Evolutionary conservation across 2,888 invertebrate species (phyloP).

Genomic region (Xestia c-nigrum): DNA sequence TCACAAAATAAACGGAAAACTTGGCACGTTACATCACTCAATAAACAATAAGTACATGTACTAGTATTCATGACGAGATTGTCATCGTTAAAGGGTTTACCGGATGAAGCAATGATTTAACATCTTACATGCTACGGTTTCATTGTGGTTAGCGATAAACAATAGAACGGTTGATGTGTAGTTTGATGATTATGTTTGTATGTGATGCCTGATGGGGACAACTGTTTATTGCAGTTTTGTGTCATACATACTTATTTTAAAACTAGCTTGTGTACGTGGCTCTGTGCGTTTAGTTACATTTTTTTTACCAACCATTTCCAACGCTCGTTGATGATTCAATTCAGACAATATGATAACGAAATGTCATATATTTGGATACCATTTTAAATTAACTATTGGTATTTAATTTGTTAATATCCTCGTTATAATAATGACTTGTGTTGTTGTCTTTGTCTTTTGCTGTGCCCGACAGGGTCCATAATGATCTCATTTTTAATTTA

Average conservation of each 20-base stretch:
- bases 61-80: neutral
- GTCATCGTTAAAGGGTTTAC: neutral
- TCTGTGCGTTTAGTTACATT: neutral
- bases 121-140: neutral
- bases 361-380: neutral
- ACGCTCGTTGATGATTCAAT: neutral
- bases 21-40: neutral
- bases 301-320: neutral
- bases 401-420: too few species aligned
- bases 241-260: too few species aligned
- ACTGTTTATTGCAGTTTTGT: neutral
- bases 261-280: neutral
- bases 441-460: too few species aligned
- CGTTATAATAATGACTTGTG: too few species aligned
- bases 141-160: constrained; percentile 6
- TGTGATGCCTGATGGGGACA: neutral
- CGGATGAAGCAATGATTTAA: neutral
- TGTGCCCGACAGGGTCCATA: too few species aligned
- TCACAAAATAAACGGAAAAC: neutral
- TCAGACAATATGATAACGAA: neutral
- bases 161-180: neutral
- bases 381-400: neutral
- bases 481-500: too few species aligned
- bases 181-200: too few species aligned
- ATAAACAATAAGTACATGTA: neutral